phyloP scores from a whole-genome alignment of 2,113 vertebrate genomes.

The pig (Sus scrofa) region T2T-Sscrofa CM000818.6:83747001-83747500 shows the following conservation, averaged over 20 bases:
- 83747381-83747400: not conserved
- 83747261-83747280: not conserved
- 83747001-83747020: not conserved
- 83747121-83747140: too few species aligned
- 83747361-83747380: not conserved
- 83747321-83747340: not conserved
- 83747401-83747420: not conserved
- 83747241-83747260: not conserved
- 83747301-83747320: not conserved
- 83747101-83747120: too few species aligned
- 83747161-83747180: too few species aligned
- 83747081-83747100: not conserved
- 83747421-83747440: not conserved
- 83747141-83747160: too few species aligned
- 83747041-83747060: not conserved
- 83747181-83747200: too few species aligned
- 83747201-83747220: too few species aligned
- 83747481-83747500: not conserved
- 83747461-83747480: too few species aligned
- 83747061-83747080: not conserved
- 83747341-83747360: not conserved
- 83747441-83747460: too few species aligned
- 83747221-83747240: too few species aligned
- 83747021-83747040: not conserved
- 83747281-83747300: too few species aligned